Conservation (phyloP, 1,140 invertebrate genomes). For the Eufriesea mexicana region DNA sequence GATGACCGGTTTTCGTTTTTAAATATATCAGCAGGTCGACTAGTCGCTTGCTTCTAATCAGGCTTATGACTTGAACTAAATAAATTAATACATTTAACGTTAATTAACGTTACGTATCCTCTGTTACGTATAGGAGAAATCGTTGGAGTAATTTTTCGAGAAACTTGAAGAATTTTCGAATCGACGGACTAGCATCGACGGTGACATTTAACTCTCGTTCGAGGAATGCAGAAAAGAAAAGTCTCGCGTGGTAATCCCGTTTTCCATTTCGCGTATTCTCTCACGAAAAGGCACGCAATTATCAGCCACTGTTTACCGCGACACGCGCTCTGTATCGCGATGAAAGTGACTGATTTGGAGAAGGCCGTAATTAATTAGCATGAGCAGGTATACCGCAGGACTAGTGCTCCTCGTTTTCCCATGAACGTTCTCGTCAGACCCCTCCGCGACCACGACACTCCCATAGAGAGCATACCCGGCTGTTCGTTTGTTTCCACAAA, state of each 20-base stretch:
- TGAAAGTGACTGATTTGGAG: constrained; percentile 62
- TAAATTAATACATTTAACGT: too few species aligned
- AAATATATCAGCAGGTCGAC: too few species aligned
- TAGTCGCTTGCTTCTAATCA: too few species aligned
- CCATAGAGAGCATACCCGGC: not conserved
- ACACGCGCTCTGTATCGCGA: constrained; percentile 48
- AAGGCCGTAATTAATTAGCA: constrained; percentile 61
- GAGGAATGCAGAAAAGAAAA: not conserved
- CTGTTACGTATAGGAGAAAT: too few species aligned
- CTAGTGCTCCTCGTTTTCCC: constrained; percentile 46
- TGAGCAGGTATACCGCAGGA: constrained; percentile 7
- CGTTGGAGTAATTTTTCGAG: too few species aligned
- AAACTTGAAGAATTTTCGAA: too few species aligned
- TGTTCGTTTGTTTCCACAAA: not conserved
- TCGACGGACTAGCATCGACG: too few species aligned
- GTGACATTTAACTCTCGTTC: too few species aligned
- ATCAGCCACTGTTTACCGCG: constrained; percentile 44
- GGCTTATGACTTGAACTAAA: too few species aligned
- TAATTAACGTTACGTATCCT: too few species aligned
- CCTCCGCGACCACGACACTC: not conserved
- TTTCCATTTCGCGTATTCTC: constrained; percentile 34
- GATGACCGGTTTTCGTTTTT: too few species aligned
- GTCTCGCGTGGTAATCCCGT: constrained; percentile 3
- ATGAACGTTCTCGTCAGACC: constrained; percentile 20
- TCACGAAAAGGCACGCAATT: constrained; percentile 18